These are phyloP conservation scores for Machimus atricapillus DNA, from an alignment of 2,888 invertebrate genomes.

Conservation along the genomic window DNA sequence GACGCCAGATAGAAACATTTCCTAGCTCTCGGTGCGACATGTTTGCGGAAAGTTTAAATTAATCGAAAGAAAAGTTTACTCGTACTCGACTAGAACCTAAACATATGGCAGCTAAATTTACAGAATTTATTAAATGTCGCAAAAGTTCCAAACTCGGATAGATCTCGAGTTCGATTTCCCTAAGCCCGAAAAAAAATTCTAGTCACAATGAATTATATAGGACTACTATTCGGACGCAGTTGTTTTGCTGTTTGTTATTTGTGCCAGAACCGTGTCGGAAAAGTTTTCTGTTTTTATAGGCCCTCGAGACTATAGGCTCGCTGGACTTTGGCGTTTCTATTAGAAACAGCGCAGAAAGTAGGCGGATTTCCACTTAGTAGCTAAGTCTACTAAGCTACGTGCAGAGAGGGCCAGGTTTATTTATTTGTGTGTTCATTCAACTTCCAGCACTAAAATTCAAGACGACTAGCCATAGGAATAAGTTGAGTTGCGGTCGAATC, in stretches of 20 bases:
- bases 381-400: not conserved
- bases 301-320: not conserved
- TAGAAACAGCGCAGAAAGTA: not conserved
- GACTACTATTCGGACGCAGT: not conserved
- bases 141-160: slow-evolving; percentile 6
- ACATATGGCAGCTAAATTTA: not conserved
- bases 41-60: not conserved
- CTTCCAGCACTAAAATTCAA: not conserved
- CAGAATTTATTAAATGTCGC: not conserved
- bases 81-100: not conserved
- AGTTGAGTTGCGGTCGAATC: not conserved
- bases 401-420: not conserved
- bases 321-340: not conserved
- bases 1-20: slow-evolving; percentile 10
- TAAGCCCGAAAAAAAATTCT: not conserved
- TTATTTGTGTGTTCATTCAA: not conserved
- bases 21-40: not conserved
- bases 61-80: not conserved
- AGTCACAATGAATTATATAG: not conserved
- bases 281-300: not conserved
- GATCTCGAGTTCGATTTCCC: not conserved
- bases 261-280: not conserved
- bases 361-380: not conserved
- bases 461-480: not conserved
- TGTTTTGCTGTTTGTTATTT: not conserved